These are phyloP conservation scores for Aelia acuminata DNA, from an alignment of 2,888 invertebrate genomes.

Conservation along the genomic window DNA sequence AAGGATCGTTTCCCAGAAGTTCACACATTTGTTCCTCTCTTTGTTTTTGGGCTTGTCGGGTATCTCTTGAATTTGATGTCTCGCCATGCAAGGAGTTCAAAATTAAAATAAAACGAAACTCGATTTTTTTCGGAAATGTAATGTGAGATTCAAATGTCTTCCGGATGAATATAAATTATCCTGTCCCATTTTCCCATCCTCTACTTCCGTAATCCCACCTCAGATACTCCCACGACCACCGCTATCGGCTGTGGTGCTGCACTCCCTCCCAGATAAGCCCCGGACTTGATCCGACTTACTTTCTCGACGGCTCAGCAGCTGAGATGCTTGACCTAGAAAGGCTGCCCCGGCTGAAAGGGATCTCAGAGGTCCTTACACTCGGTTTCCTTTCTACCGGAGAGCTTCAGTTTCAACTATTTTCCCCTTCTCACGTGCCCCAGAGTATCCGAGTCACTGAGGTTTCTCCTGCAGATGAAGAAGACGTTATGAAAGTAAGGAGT, in stretches of 20 bases:
- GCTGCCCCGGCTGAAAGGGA: slow-evolving; percentile 47
- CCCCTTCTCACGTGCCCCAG: slow-evolving; percentile 16
- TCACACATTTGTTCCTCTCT: too few species aligned
- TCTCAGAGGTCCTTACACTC: slow-evolving; percentile 44
- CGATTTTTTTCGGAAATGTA: too few species aligned
- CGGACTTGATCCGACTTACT: slow-evolving; percentile 7
- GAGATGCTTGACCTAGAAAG: slow-evolving; percentile 54
- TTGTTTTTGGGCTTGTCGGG: too few species aligned
- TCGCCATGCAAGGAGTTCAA: too few species aligned
- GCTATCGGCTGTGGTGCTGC: too few species aligned
- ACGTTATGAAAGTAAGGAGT: not conserved
- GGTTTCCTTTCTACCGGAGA: not conserved
- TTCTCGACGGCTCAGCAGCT: slow-evolving; percentile 32
- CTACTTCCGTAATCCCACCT: too few species aligned
- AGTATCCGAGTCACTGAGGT: not conserved
- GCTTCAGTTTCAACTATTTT: slow-evolving; percentile 13
- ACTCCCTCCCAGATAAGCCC: slow-evolving; percentile 25
- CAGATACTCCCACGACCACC: not conserved
- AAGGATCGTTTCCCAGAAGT: too few species aligned
- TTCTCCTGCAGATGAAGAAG: not conserved
- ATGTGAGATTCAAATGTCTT: too few species aligned
- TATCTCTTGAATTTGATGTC: too few species aligned
- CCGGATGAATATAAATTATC: too few species aligned
- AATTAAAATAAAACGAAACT: too few species aligned
- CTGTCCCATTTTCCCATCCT: too few species aligned